Evolutionary conservation across 2,797 vertebrate genomes (phyloP), one percentile per base, ranked within the genome.

Genomic region (Melanotaenia boesemani): DNA sequence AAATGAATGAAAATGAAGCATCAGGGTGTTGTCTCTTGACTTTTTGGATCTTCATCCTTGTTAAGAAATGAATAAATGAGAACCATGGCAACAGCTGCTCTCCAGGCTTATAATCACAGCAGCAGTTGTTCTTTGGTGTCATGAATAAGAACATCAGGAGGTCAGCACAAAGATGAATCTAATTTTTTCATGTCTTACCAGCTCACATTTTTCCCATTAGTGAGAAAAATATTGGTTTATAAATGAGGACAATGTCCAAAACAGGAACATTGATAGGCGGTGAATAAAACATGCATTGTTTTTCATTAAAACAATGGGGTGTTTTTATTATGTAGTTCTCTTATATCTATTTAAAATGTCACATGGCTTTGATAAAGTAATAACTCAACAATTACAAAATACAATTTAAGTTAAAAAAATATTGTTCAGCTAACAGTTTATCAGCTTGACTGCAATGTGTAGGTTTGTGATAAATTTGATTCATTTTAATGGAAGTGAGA

Each of bases 71-170:
- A 72, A 70, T 72, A 66, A 76, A 34, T 77, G 56, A 75, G 36
- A 79, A 55, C 76, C 70, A 79, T 71, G 37, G 73, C 67, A 80
- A 85, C 80, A 72, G 18, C 67, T 48, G 59, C 70, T 6, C 52
- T 44, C 32, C 54, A 7, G 54, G 46, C 30, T 20, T 64, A 61
- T 76, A 44, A 66, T 67, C 52, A 66, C 32, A 44, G 15, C 62
- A 22, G 39, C 61, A 18, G 30, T 13, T 69, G 32, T 58, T 46
- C 67, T 41, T 61, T 10, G 4, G 37, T 55, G 10, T 77, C 72
- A 80, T 82, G 66, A 83, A 86, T 80, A 41, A 67, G 46, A 76
- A 61, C 75, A 68, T 60, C 75, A 56, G 69, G 69, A 58, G 72
- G 70, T 73, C 80, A 63, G 72, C 18, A 36, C 22, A 50, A n/a